A percentile compares a stretch with the other conserved stretches of the same genome.
These are phyloP conservation scores for Paralvinella palmiformis DNA, from an alignment of 1,140 invertebrate species.

Conservation along the genomic window DNA sequence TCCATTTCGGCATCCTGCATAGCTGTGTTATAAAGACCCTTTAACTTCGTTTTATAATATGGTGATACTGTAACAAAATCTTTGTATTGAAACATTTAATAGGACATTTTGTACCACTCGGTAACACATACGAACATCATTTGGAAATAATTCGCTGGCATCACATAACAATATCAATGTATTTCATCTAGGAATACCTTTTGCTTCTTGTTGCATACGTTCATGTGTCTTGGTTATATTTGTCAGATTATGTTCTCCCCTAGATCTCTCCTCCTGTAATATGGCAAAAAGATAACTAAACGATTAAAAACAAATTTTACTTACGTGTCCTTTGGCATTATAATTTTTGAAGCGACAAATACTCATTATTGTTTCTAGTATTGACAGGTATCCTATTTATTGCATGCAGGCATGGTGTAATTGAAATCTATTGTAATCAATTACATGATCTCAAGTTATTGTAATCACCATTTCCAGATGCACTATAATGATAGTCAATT, in stretches of 20 bases:
- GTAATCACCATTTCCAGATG: too few species aligned
- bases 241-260: conserved; percentile 72
- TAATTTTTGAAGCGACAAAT: background rate
- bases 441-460: too few species aligned
- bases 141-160: too few species aligned
- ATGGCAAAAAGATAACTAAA: background rate
- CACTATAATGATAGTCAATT: too few species aligned
- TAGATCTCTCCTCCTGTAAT: conserved; percentile 63
- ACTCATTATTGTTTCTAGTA: background rate
- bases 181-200: too few species aligned
- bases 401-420: too few species aligned
- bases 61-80: conserved; percentile 47
- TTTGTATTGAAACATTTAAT: too few species aligned
- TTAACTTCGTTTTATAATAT: conserved; percentile 65
- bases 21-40: conserved; percentile 72
- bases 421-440: too few species aligned
- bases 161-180: too few species aligned
- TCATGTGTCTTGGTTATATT: conserved; percentile 75
- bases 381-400: too few species aligned
- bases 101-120: too few species aligned
- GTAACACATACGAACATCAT: too few species aligned
- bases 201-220: conserved; percentile 63
- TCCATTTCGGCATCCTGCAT: conserved; percentile 75
- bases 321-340: background rate
- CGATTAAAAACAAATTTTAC: background rate